phyloP scores from a whole-genome alignment of 1,140 invertebrate species.

The Drosophila pectinifera region DNA sequence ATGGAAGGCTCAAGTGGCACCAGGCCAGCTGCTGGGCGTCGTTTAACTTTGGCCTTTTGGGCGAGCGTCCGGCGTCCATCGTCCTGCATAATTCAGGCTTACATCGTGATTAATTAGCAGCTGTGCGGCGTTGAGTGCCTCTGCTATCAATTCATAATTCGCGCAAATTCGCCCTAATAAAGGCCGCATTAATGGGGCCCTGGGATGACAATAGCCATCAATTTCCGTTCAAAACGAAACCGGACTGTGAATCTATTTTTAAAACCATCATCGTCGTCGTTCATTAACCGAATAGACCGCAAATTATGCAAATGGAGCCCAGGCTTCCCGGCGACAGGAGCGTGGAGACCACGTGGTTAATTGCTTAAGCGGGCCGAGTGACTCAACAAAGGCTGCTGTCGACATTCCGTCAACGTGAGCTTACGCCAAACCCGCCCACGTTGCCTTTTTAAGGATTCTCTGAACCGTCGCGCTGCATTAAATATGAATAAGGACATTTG shows the following conservation, averaged over 20 bases:
- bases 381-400: slow-evolving; percentile 24
- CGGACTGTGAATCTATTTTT: slow-evolving; percentile 27
- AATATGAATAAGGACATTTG: slow-evolving; percentile 34
- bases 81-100: slow-evolving; percentile 52
- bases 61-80: slow-evolving; percentile 1
- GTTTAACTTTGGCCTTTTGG: slow-evolving; percentile 43
- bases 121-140: slow-evolving; percentile 42
- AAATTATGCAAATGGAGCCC: slow-evolving; percentile 37
- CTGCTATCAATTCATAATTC: slow-evolving; percentile 50
- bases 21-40: slow-evolving; percentile 55
- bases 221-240: slow-evolving; percentile 16
- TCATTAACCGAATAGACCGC: slow-evolving; percentile 19
- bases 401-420: slow-evolving; percentile 44
- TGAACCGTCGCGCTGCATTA: slow-evolving; percentile 17
- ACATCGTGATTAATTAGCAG: slow-evolving; percentile 64
- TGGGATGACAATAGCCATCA: slow-evolving; percentile 35
- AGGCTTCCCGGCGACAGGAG: slow-evolving; percentile 7
- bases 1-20: slow-evolving; percentile 28
- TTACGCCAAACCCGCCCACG: slow-evolving; percentile 44
- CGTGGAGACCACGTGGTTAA: slow-evolving; percentile 35
- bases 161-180: slow-evolving; percentile 42
- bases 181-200: slow-evolving; percentile 13
- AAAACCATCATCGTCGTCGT: slow-evolving; percentile 1
- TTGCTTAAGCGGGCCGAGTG: slow-evolving; percentile 17
- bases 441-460: slow-evolving; percentile 38